phyloP scores from a whole-genome alignment of 1,140 invertebrate species.

The Stenopsyche tienmushanensis region DNA sequence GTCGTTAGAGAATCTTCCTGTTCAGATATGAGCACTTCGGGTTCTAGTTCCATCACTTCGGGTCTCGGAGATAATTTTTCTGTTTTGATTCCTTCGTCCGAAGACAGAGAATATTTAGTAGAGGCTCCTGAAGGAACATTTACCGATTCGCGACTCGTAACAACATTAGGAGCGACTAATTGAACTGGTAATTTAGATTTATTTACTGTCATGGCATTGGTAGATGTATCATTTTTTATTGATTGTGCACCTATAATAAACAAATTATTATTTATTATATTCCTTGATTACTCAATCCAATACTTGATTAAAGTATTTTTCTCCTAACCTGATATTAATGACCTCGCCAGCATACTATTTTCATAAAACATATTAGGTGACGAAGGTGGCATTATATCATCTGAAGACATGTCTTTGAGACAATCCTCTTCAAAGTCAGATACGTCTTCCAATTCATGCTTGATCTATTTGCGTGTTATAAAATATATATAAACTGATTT shows the following conservation, averaged over 20 bases:
- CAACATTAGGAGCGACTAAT: conserved; percentile 4
- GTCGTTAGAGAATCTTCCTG: conserved; percentile 46
- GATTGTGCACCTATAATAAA: conserved; percentile 35
- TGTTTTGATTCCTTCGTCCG: conserved; percentile 45
- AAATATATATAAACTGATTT: not conserved
- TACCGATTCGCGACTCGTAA: not conserved
- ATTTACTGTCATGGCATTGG: not conserved
- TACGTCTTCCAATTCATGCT: conserved; percentile 36
- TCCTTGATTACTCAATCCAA: too few relatives aligned
- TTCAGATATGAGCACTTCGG: conserved; percentile 53
- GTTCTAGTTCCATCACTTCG: conserved; percentile 53
- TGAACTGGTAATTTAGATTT: conserved; percentile 12
- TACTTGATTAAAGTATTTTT: too few relatives aligned
- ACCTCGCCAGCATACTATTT: conserved; percentile 56
- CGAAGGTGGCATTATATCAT: not conserved
- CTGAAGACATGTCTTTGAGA: not conserved
- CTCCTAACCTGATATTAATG: conserved; percentile 53
- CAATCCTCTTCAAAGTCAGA: conserved; percentile 11
- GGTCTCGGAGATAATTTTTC: conserved; percentile 52
- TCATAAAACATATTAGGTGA: conserved; percentile 50
- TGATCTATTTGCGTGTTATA: conserved; percentile 23
- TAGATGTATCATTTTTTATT: conserved; percentile 27
- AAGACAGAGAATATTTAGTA: not conserved
- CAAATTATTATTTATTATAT: too few relatives aligned
- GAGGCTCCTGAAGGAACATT: not conserved